A percentile compares a stretch with the other conserved stretches of the same genome.
These are phyloP conservation scores for Heteronetta atricapilla DNA, from an alignment of 2,113 vertebrate genomes.

Conservation along the genomic window DNA sequence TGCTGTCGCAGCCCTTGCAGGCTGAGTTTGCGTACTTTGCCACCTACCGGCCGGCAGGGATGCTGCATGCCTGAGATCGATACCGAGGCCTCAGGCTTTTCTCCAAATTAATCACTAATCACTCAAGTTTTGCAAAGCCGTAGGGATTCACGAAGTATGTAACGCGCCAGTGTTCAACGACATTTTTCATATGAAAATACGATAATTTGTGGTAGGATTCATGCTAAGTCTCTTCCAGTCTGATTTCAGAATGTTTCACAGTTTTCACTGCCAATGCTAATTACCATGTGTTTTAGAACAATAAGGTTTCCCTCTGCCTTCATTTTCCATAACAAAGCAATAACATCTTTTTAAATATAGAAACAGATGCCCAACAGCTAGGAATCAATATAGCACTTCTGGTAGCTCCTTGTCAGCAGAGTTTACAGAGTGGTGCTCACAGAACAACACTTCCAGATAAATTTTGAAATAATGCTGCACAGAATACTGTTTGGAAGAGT, in stretches of 20 bases:
- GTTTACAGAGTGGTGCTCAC: not conserved
- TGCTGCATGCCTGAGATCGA: not conserved
- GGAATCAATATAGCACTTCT: not conserved
- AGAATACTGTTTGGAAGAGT: not conserved
- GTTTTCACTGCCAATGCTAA: not conserved
- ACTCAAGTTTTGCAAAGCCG: not conserved
- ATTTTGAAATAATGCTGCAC: not conserved
- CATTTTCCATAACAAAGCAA: not conserved
- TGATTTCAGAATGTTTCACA: not conserved
- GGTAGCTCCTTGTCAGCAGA: not conserved
- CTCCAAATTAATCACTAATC: not conserved
- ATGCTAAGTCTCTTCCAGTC: not conserved
- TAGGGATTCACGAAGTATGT: fast-evolving
- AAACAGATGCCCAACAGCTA: not conserved
- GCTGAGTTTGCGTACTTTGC: conserved; percentile 67
- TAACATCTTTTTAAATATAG: not conserved
- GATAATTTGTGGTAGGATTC: fast-evolving
- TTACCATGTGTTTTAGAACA: not conserved
- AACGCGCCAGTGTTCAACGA: fast-evolving
- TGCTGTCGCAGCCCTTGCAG: too few species aligned
- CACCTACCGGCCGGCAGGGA: conserved; percentile 68
- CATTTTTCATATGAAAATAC: not conserved
- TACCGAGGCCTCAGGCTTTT: not conserved
- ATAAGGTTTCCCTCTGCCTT: not conserved
- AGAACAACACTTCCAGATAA: not conserved